phyloP scores from a whole-genome alignment of 2,113 vertebrate species.

The Syngnathus floridae region DNA sequence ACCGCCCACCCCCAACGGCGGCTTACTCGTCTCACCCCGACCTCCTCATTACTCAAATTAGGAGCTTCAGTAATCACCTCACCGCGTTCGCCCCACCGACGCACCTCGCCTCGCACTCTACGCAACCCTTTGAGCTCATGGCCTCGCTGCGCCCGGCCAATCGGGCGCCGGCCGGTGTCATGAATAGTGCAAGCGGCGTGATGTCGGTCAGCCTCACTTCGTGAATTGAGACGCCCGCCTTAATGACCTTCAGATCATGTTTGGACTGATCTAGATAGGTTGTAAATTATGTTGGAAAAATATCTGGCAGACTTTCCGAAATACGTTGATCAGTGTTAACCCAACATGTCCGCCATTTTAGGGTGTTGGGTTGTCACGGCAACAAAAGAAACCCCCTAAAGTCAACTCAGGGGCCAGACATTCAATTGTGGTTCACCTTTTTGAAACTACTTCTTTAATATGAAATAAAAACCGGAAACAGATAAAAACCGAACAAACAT shows the following conservation, averaged over 20 bases:
- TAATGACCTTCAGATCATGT: neutral
- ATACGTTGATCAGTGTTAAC: neutral
- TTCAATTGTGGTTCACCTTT: no score
- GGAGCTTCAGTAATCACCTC: slow-evolving; percentile 8
- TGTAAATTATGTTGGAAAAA: neutral
- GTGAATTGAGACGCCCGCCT: neutral
- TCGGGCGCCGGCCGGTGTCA: neutral
- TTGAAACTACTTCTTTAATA: no score
- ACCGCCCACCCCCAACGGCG: neutral
- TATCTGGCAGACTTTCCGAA: neutral
- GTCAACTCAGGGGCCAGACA: no score
- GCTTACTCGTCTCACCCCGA: neutral
- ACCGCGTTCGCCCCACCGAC: neutral
- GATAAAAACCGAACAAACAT: no score
- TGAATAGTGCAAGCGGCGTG: slow-evolving; percentile 4
- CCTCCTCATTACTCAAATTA: slow-evolving; percentile 13
- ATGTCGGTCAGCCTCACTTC: neutral
- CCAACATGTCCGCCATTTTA: no score
- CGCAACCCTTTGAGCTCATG: slow-evolving; percentile 8
- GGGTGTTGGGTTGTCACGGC: no score
- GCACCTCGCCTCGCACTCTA: slow-evolving; percentile 4
- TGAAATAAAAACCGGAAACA: no score
- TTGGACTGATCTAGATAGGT: neutral
- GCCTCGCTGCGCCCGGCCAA: slow-evolving; percentile 3
- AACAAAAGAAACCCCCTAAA: no score